Conservation (phyloP, 1,140 invertebrate genomes). For the Acyrthosiphon pisum region DNA sequence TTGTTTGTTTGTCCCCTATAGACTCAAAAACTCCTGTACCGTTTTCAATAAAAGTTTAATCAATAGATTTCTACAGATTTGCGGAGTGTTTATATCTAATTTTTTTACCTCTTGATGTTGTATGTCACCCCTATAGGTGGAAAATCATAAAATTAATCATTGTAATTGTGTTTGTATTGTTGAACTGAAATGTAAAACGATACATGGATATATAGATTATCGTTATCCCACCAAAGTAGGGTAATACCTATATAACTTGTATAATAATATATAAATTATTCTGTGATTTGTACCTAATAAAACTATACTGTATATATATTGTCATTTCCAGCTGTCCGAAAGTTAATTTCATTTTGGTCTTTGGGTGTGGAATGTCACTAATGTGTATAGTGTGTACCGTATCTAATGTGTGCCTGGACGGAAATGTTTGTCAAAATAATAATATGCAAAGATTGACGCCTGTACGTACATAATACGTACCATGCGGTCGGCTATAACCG, state of each 20-base stretch:
- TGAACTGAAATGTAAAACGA: too few species aligned
- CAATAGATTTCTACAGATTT: too few species aligned
- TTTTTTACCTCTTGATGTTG: too few species aligned
- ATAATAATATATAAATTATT: neutral
- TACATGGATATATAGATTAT: neutral
- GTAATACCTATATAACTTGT: neutral
- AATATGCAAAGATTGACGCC: neutral
- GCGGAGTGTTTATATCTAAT: too few species aligned
- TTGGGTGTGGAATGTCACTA: too few species aligned
- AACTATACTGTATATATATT: neutral
- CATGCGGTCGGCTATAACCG: too few species aligned
- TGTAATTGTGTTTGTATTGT: neutral
- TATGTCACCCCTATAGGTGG: too few species aligned
- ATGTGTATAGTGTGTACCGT: neutral
- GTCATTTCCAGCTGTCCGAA: neutral
- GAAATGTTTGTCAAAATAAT: neutral
- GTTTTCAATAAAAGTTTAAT: too few species aligned
- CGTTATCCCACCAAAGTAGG: neutral
- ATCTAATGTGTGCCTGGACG: neutral
- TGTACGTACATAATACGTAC: too few species aligned
- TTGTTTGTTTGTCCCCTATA: too few species aligned
- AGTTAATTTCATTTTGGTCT: neutral
- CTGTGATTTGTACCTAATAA: neutral
- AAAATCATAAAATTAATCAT: neutral
- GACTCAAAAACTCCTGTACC: too few species aligned